These are phyloP conservation scores for Sterna hirundo DNA, from an alignment of 2,113 vertebrate species.

Conservation along the genomic window DNA sequence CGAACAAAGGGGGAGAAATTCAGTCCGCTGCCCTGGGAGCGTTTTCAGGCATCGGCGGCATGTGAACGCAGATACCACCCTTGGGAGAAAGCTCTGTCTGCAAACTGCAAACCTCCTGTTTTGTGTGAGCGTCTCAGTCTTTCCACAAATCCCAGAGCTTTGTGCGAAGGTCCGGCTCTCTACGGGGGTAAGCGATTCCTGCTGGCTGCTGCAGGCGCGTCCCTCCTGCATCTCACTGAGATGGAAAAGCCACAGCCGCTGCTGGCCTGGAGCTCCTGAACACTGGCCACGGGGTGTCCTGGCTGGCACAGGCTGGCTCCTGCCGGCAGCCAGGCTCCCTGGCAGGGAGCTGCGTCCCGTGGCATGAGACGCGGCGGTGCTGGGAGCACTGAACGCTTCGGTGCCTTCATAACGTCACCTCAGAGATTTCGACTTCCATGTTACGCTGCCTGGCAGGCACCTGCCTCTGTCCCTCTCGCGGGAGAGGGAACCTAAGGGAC, in stretches of 20 bases:
- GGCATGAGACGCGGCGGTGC: accelerated
- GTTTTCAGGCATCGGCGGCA: background rate
- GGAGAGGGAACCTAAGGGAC: background rate
- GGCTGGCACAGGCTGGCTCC: background rate
- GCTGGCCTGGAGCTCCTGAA: background rate
- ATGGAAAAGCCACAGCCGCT: background rate
- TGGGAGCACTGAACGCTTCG: accelerated
- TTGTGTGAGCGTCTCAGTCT: background rate
- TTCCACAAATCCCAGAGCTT: background rate
- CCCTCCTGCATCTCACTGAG: background rate
- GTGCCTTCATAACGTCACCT: background rate
- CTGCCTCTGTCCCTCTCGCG: background rate
- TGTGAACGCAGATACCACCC: background rate
- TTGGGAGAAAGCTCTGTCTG: background rate
- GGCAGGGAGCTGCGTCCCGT: background rate
- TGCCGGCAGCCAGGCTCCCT: background rate
- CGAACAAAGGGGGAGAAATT: background rate
- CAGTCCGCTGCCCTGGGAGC: background rate
- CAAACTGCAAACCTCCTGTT: background rate
- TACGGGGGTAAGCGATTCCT: background rate
- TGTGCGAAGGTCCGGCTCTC: background rate
- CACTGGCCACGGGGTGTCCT: accelerated
- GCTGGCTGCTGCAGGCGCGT: background rate
- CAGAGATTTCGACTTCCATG: accelerated
- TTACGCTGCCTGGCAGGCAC: background rate